Evolutionary conservation across 2,797 vertebrate genomes (phyloP).

Genomic region (Pempheris klunzingeri): DNA sequence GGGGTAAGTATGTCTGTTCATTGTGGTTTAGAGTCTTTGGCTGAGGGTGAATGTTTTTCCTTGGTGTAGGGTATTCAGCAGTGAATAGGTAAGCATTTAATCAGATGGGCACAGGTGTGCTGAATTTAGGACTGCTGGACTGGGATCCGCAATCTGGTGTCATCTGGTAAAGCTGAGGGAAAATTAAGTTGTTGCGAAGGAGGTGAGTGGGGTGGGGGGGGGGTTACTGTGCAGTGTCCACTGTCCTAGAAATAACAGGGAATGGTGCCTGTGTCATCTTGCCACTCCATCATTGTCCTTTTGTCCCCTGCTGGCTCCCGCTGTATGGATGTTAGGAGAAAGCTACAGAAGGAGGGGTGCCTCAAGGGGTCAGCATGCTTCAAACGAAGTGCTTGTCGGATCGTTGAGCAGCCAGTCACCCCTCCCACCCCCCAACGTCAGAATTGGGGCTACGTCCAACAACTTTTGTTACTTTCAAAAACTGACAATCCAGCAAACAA

Average conservation of each 20-base stretch:
- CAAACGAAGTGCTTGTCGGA: slow-evolving; percentile 12
- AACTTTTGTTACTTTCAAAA: slow-evolving; percentile 8
- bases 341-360: slow-evolving; percentile 42
- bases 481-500: neutral
- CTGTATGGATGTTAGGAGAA: slow-evolving; percentile 62
- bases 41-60: slow-evolving; percentile 15
- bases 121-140: slow-evolving; percentile 7
- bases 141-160: slow-evolving; percentile 66
- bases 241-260: slow-evolving; percentile 76
- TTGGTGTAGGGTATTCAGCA: slow-evolving; percentile 3
- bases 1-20: slow-evolving; percentile 26
- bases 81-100: slow-evolving; percentile 3
- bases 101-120: slow-evolving; percentile 21
- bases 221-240: slow-evolving; percentile 66
- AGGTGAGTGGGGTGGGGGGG: slow-evolving; percentile 17
- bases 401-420: neutral
- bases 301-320: slow-evolving; percentile 57
- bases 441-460: neutral
- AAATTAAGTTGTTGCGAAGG: slow-evolving; percentile 67
- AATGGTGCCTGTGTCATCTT: slow-evolving; percentile 68
- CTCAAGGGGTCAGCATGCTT: slow-evolving; percentile 35
- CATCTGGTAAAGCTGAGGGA: slow-evolving; percentile 55
- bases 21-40: slow-evolving; percentile 17
- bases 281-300: slow-evolving; percentile 62
- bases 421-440: neutral